Evolutionary conservation across 1,140 invertebrate genomes (phyloP).

Genomic region (Nixonia krombeini): DNA sequence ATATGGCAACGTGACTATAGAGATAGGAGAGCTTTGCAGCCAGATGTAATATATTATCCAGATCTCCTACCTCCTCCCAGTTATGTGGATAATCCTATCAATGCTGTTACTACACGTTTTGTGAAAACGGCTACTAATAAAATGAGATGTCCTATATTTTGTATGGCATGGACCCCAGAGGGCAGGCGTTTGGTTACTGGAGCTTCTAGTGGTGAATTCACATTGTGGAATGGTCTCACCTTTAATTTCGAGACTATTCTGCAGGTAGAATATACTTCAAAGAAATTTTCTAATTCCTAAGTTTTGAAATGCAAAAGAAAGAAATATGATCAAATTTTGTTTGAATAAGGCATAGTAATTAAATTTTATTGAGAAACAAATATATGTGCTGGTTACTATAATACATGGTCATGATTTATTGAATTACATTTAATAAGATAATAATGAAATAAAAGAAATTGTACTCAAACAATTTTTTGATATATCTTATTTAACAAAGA

Average conservation of each 20-base stretch:
- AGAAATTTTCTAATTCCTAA: too few relatives aligned
- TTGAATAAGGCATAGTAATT: too few relatives aligned
- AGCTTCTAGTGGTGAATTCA: constrained; percentile 99
- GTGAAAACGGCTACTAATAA: constrained; percentile 99
- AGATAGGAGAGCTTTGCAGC: constrained; percentile 88
- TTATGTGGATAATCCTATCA: constrained; percentile 95
- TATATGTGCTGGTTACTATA: too few relatives aligned
- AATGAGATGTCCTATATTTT: constrained; percentile 99
- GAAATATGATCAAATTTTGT: too few relatives aligned
- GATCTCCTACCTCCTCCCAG: constrained; percentile 90
- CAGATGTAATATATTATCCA: constrained; percentile 91
- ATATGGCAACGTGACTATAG: constrained; percentile 94
- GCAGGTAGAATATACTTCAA: constrained; percentile 79
- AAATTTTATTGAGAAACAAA: background rate
- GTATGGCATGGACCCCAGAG: constrained; percentile 99
- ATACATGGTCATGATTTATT: too few relatives aligned
- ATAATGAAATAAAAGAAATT: too few relatives aligned
- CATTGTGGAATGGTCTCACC: constrained; percentile 99
- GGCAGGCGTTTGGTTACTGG: constrained; percentile 97
- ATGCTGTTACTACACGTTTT: constrained; percentile 96
- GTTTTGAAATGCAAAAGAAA: background rate
- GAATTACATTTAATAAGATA: too few relatives aligned
- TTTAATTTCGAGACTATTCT: constrained; percentile 99
- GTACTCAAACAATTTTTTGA: too few relatives aligned
- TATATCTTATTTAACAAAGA: too few relatives aligned